phyloP scores from a whole-genome alignment of 92 coral and sea anemone genomes.

The Zoanthus gigantus region DNA sequence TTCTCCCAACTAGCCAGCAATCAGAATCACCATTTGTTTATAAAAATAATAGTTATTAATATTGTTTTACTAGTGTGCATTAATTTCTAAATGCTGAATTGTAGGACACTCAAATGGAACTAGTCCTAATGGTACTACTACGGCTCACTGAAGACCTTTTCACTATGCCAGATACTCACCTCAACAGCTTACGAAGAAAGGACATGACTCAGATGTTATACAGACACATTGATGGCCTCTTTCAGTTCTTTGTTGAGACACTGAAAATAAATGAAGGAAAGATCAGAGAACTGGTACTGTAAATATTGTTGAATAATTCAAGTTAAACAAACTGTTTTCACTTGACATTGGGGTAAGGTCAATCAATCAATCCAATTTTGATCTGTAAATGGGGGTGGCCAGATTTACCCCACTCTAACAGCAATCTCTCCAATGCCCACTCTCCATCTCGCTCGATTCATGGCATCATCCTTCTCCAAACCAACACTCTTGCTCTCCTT shows the following conservation, averaged over 20 bases:
- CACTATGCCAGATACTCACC: constrained; percentile 78
- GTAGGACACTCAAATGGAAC: constrained; percentile 85
- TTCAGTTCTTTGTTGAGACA: constrained; percentile 83
- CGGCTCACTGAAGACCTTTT: constrained; percentile 92
- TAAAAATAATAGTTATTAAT: too few relatives aligned
- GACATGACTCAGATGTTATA: constrained; percentile 81
- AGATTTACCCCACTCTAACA: too few relatives aligned
- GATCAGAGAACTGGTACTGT: constrained; percentile 67
- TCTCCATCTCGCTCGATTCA: too few relatives aligned
- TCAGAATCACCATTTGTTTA: too few relatives aligned
- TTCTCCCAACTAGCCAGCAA: too few relatives aligned
- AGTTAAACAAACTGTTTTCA: background rate
- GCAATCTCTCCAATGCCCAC: too few relatives aligned
- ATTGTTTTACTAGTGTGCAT: too few relatives aligned
- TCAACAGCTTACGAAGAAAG: constrained; percentile 75
- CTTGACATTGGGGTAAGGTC: background rate
- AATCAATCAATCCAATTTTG: too few relatives aligned
- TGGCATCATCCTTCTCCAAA: too few relatives aligned
- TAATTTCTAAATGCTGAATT: background rate
- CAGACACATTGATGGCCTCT: constrained; percentile 74
- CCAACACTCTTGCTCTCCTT: too few relatives aligned
- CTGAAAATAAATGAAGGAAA: constrained; percentile 63
- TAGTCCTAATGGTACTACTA: constrained; percentile 82
- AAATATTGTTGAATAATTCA: background rate
- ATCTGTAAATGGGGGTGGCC: too few relatives aligned